These are phyloP conservation scores for Scopus umbretta DNA, from an alignment of 2,113 vertebrate genomes.

Conservation along the genomic window DNA sequence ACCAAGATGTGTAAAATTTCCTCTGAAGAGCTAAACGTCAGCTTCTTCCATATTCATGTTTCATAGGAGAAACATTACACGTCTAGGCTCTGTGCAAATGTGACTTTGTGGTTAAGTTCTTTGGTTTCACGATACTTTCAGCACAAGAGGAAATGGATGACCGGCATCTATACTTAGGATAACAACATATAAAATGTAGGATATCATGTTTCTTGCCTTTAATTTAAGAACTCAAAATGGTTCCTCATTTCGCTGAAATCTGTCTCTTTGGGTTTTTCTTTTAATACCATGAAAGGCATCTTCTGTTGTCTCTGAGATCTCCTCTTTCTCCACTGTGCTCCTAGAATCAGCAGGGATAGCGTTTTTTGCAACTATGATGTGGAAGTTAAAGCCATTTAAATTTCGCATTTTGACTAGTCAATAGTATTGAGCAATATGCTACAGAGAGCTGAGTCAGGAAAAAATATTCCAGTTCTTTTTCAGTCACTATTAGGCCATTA, in stretches of 20 bases:
- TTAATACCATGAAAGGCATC: neutral
- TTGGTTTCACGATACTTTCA: neutral
- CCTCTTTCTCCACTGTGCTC: neutral
- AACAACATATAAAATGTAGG: neutral
- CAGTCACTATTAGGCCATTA: neutral
- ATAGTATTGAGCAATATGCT: constrained; percentile 14
- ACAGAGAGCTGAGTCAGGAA: neutral
- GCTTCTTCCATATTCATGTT: neutral
- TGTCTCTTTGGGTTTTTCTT: neutral
- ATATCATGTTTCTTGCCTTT: constrained; percentile 15
- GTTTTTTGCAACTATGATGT: neutral
- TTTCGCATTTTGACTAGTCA: neutral
- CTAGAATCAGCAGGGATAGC: neutral
- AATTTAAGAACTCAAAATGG: neutral
- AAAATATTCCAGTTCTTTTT: neutral
- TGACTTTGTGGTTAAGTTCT: neutral
- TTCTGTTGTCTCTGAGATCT: neutral
- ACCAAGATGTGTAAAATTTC: neutral
- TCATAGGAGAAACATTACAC: neutral
- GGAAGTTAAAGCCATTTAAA: neutral
- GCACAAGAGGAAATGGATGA: neutral
- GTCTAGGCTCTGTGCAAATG: neutral
- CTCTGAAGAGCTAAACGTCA: neutral
- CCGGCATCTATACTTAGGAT: neutral
- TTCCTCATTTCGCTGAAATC: neutral